These are phyloP conservation scores for Trematocara variabile DNA, from an alignment of 2,113 vertebrate genomes.

Conservation along the genomic window DNA sequence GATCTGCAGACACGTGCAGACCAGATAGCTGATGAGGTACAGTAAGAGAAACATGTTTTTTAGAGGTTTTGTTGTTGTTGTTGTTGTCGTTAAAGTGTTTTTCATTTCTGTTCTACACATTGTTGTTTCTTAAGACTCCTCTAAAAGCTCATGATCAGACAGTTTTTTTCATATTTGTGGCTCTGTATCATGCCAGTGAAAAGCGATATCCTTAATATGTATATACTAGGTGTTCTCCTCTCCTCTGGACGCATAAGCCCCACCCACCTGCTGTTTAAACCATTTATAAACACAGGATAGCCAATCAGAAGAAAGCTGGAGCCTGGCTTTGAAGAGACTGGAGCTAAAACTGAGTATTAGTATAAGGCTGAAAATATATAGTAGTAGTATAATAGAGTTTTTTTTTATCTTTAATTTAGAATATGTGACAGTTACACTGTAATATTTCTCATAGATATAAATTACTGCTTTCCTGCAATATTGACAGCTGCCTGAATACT, in stretches of 20 bases:
- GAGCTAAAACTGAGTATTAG: neutral
- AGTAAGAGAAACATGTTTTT: neutral
- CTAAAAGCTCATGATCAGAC: neutral
- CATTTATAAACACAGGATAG: neutral
- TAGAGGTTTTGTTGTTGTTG: neutral
- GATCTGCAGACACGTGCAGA: slow-evolving; percentile 95
- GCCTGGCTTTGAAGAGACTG: neutral
- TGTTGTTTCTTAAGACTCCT: neutral
- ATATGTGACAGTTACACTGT: neutral
- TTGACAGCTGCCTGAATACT: neutral
- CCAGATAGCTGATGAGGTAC: slow-evolving; percentile 93
- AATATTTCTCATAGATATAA: neutral
- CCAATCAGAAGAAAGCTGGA: neutral
- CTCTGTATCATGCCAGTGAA: neutral
- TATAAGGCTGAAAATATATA: neutral
- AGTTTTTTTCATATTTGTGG: neutral
- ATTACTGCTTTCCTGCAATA: neutral
- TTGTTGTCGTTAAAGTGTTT: neutral
- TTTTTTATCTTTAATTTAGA: neutral
- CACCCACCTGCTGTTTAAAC: neutral
- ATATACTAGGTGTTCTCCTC: neutral
- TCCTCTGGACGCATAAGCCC: neutral
- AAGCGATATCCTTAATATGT: neutral
- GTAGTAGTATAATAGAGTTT: neutral
- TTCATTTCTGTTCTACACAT: neutral